Base-by-base conservation (phyloP, 2,797 vertebrate species). In the Hippoglossus hippoglossus region DNA sequence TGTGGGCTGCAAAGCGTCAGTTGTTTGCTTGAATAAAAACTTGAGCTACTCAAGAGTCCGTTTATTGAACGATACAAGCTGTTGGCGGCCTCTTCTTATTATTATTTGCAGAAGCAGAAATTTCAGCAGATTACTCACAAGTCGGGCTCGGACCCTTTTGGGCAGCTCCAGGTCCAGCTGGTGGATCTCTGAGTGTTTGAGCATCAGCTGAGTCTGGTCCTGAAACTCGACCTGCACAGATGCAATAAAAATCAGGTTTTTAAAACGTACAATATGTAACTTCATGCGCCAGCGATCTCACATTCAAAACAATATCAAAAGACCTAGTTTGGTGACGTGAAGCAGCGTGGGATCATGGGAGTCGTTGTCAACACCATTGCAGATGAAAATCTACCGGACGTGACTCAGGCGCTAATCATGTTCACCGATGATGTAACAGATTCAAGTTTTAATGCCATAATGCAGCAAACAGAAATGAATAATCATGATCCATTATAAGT, bases 191-290 rank as follows among this genome's bases (percentile, higher is more conserved):
- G 95, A 93, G 1, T 96, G 96, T 61, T 98, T 99, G 3, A 99
- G 93, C 53, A 96, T 94, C 22, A 97, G 88, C 89, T 99, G 98
- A 53, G 94, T 96, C 61, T 95, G 95, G 5, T 98, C 96, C 67
- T 97, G 96, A 91, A 98, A 99, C 90, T 99, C 98, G 3, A 99
- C 97, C 98, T 99, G 91, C 7, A 59, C 16, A 67, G 9, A 79
- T 1, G 31, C 0, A 36, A 66, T 1, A 36, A 50, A 44, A 62
- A 16, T 19, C 15, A 2, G 44, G 5, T 2, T 6, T 46, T 31
- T 31, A 28, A 46, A 19, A 19, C 4, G 7, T 18, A 39, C 12
- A 13, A 13, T 39, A 39, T 13, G 36, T 39, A 12, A 12, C 12
- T 11, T 11, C 31, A 34, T 34, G 31, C 9, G 31, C 34, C 3